Evolutionary conservation across 2,113 vertebrate genomes (phyloP), one percentile per base, ranked within the genome.

Genomic region (Pseudolaguvia tuberculata): DNA sequence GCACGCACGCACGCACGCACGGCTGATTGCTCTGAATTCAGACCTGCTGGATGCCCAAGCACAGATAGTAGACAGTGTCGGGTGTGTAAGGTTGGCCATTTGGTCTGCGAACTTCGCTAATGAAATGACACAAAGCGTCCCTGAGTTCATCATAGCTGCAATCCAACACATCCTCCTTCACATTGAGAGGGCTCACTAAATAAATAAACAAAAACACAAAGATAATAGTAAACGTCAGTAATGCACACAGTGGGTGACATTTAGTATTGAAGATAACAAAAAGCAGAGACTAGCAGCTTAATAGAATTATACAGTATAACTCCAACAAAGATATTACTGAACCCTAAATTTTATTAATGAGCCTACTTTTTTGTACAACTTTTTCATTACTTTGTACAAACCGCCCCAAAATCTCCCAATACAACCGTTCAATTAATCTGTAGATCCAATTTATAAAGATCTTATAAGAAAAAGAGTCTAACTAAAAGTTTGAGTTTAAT

Each of bases 31-130:
- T 23, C n/a, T 39, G 17, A 51, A 14, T 42, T 20, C 47, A 45
- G 91, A 99, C 96, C 95, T 98, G 94, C 82, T 99, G 96, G 88
- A 99, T 95, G 89, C 96, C 95, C 92, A 99, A 92, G 91, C 96
- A 99, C 87, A 99, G 93, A 85, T 96, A 98, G 82, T 98, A 94
- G 85, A 97, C 92, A 89, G 95, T 98, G 89, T 99, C 96, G 0
- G 95, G 92, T 74, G 92, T 91, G 8, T 99, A 99, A 51, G 89
- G 83, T 81, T 94, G 92, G 77, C 95, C 94, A 20, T 94, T 96
- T 79, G 96, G 96, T 85, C 95, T 91, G 71, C 93, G 91, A 78
- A 95, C 94, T 85, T 99, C 96, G 82, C 88, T 92, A 79, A 99
- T 93, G 85, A 99, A 99, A 79, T 86, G 91, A 83, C 93, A 94